phyloP scores from a whole-genome alignment of 1,140 invertebrate species.

The Trichomalopsis sarcophagae region DNA sequence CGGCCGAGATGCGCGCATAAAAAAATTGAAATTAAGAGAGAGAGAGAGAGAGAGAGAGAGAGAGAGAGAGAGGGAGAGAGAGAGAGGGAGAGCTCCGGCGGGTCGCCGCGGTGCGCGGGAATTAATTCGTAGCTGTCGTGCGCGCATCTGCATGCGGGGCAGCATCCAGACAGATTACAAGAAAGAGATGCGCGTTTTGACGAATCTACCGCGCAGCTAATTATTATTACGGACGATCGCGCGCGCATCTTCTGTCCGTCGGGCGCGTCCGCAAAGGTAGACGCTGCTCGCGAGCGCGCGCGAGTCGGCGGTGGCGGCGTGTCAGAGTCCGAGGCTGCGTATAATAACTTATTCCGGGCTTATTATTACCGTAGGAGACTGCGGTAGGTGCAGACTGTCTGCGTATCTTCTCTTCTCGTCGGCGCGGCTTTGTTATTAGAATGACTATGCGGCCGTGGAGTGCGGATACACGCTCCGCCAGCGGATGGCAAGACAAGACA shows the following conservation, averaged over 20 bases:
- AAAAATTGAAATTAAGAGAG: conserved; percentile 53
- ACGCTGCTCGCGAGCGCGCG: not conserved
- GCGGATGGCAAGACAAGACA: conserved; percentile 22
- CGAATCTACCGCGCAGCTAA: conserved; percentile 48
- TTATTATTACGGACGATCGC: conserved; percentile 47
- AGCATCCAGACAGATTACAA: not conserved
- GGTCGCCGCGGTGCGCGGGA: conserved; percentile 2
- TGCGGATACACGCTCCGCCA: not conserved
- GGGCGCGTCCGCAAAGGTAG: not conserved
- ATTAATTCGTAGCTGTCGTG: conserved; percentile 54
- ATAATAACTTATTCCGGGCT: conserved; percentile 70
- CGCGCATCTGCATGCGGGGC: conserved; percentile 7
- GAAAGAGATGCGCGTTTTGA: conserved; percentile 35
- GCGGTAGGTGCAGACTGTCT: conserved; percentile 54
- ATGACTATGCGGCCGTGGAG: not conserved
- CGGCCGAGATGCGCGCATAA: not conserved
- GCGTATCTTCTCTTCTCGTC: conserved; percentile 1
- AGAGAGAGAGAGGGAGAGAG: too few species aligned
- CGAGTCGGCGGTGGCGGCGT: not conserved
- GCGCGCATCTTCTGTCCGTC: not conserved
- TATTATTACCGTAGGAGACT: conserved; percentile 67
- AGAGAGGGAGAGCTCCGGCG: conserved; percentile 23
- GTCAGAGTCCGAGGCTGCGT: conserved; percentile 58
- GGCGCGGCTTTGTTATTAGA: conserved; percentile 44
- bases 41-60: too few species aligned